Evolutionary conservation across 2,113 vertebrate genomes (phyloP).

Genomic region (Neodon shergylaensis): DNA sequence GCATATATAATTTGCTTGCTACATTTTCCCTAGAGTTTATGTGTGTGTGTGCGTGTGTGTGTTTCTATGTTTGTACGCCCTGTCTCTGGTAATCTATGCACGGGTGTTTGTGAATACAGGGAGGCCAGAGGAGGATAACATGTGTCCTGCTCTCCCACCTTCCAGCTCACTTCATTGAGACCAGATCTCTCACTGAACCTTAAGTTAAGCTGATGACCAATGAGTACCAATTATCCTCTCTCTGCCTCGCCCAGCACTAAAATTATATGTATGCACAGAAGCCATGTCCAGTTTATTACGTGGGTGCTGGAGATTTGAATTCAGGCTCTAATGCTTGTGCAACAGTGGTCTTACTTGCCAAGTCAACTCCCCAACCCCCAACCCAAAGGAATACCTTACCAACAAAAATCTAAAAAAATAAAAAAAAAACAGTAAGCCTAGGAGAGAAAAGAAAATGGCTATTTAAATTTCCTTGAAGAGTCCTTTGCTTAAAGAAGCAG

Average conservation of each 20-base stretch:
- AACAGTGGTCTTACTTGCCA: background rate
- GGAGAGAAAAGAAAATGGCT: conserved; percentile 9
- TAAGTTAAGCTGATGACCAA: background rate
- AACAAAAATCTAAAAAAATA: background rate
- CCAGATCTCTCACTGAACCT: background rate
- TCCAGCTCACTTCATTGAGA: background rate
- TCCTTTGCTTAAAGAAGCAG: conserved; percentile 55
- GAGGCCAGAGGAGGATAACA: too few relatives aligned
- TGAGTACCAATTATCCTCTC: background rate
- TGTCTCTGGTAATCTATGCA: background rate
- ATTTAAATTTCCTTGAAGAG: conserved; percentile 67
- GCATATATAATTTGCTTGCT: background rate
- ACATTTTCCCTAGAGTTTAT: background rate
- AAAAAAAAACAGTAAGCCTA: background rate
- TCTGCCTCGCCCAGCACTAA: too few relatives aligned
- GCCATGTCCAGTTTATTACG: too few relatives aligned
- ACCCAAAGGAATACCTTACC: background rate
- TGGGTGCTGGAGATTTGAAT: background rate
- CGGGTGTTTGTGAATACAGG: background rate
- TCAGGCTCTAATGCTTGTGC: too few relatives aligned
- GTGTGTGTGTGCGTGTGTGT: background rate
- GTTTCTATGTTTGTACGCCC: background rate
- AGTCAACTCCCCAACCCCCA: background rate
- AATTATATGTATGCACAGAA: background rate
- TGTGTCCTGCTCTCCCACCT: background rate